Evolutionary conservation across 53 echinoderm and acorn worm genomes (phyloP).

Genomic region (Apostichopus leukothele): DNA sequence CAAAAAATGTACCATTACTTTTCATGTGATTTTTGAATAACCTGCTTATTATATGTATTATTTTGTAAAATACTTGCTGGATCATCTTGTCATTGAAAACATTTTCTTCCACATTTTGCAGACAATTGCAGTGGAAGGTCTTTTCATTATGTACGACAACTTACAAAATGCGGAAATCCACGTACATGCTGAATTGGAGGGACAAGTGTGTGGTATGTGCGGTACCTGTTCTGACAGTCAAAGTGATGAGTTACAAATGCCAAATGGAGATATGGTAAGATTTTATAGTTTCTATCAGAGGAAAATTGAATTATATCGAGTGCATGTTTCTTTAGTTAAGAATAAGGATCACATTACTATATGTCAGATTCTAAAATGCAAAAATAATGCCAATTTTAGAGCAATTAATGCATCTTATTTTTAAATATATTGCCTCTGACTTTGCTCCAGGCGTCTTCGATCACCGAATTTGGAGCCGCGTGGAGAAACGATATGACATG

Average conservation of each 20-base stretch:
- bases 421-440: background rate
- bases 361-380: no score
- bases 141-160: slow-evolving; percentile 15
- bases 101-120: background rate
- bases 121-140: background rate
- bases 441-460: background rate
- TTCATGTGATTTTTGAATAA: no score
- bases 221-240: background rate
- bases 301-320: no score
- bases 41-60: no score
- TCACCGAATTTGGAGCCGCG: background rate
- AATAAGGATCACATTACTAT: no score
- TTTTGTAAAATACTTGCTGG: no score
- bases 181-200: background rate
- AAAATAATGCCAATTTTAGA: no score
- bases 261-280: background rate
- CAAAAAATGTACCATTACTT: no score
- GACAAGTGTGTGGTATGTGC: background rate
- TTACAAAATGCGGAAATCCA: background rate
- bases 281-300: no score
- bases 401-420: no score
- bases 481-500: background rate
- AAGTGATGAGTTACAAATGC: background rate
- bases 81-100: no score
- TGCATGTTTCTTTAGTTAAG: no score